phyloP scores from a whole-genome alignment of 2,888 invertebrate genomes.

The Apamea anceps region DNA sequence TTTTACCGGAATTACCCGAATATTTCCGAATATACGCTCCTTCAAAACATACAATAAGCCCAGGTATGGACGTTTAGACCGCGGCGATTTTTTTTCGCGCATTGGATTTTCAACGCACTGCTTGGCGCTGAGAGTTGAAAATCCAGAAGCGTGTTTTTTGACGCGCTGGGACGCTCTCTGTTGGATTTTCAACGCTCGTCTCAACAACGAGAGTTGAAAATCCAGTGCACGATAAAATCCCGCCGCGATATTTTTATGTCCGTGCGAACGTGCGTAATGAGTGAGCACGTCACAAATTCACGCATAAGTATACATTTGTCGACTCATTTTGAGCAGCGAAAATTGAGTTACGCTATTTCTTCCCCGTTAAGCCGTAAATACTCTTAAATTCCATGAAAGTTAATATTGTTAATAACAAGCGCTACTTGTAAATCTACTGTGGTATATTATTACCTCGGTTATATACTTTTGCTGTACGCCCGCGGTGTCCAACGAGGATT shows the following conservation, averaged over 20 bases:
- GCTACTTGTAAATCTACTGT: conserved; percentile 20
- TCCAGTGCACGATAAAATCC: no score
- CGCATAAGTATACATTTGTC: background rate
- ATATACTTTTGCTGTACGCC: conserved; percentile 94
- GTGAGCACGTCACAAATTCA: background rate
- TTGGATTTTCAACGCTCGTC: no score
- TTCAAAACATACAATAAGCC: background rate
- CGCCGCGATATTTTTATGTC: no score
- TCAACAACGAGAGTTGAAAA: no score
- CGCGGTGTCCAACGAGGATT: conserved; percentile 74
- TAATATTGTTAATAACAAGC: conserved; percentile 13
- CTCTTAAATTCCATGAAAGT: background rate
- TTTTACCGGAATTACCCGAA: background rate
- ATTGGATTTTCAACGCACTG: no score
- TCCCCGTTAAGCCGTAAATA: conserved; percentile 9
- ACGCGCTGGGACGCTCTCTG: no score
- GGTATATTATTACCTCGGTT: conserved; percentile 95
- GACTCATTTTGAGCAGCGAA: background rate
- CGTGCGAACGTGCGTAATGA: no score
- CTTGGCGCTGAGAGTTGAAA: no score
- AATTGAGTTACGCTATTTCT: background rate
- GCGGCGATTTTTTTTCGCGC: no score
- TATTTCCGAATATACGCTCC: background rate
- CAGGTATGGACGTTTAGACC: no score
- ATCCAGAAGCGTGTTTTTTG: no score